phyloP scores from a whole-genome alignment of 2,888 invertebrate species.

The Ophion ellenae region DNA sequence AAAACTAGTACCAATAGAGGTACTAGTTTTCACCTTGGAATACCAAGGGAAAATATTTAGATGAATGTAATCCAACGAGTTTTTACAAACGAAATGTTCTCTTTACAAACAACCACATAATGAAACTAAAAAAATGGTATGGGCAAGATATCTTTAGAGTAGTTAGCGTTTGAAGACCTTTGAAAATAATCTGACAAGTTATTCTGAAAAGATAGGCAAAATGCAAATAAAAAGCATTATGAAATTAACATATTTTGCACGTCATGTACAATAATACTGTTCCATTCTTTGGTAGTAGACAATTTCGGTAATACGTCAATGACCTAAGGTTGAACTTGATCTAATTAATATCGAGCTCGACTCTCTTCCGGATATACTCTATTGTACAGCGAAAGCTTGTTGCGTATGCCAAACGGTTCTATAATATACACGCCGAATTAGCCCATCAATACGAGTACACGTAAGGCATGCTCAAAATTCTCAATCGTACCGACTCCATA shows the following conservation, averaged over 20 bases:
- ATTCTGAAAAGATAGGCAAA: neutral
- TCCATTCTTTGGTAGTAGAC: neutral
- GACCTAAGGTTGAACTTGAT: slow-evolving; percentile 8
- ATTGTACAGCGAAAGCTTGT: slow-evolving; percentile 48
- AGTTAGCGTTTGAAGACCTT: neutral
- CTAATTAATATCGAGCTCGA: slow-evolving; percentile 37
- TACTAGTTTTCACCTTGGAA: too few relatives aligned
- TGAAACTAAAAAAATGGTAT: too few relatives aligned
- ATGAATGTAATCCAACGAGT: too few relatives aligned
- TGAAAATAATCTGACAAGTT: neutral
- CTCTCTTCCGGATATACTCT: slow-evolving; percentile 29
- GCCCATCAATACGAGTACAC: slow-evolving; percentile 6
- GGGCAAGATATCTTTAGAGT: too few relatives aligned
- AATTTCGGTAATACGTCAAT: slow-evolving; percentile 2
- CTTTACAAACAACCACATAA: too few relatives aligned
- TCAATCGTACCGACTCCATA: slow-evolving; percentile 8
- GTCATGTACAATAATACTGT: neutral
- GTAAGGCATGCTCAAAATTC: slow-evolving; percentile 17
- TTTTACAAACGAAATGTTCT: too few relatives aligned
- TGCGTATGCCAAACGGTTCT: slow-evolving; percentile 44
- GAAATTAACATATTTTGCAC: neutral
- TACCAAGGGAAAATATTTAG: too few relatives aligned
- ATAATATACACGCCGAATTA: slow-evolving; percentile 24
- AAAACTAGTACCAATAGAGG: too few relatives aligned
- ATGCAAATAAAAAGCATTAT: neutral